Evolutionary conservation across 2,113 vertebrate genomes (phyloP), one percentile per base, ranked within the genome.

Genomic region (Halcyon senegalensis): DNA sequence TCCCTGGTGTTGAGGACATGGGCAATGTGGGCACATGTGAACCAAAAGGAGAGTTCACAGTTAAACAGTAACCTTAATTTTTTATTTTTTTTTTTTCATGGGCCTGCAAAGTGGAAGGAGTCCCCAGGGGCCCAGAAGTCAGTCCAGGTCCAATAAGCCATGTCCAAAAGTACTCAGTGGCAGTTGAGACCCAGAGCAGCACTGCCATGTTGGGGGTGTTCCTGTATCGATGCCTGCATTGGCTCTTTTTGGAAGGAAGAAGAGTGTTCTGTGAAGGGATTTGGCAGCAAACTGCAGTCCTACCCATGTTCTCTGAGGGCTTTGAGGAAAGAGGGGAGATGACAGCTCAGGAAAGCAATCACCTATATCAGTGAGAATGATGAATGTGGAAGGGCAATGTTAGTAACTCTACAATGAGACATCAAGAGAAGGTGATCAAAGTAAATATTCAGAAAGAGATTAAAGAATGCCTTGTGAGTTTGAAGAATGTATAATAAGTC

Each of bases 401-500:
- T 78, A 69, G 75, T 85, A 79, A 46, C 60, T 92, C 27, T 91
- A 85, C 72, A 93, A 30, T 64, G 37, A 91, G 60, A 53, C 17
- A 35, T 84, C 62, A 81, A 62, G 56, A 95, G 70, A 37, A 90
- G 85, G 73, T 94, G 79, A 80, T 93, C 82, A 86, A 88, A 90
- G 77, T 70, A 84, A 85, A 62, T 80, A 62, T 91, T 93, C 59
- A 0, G 67, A 76, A 75, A 63, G 79, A 78, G 74, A 86, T 80
- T 72, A 94, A 93, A 97, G 75, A 84, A 84, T 80, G 67, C n/a
- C 41, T 93, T 5, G 1, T 78, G 24, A 80, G 62, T 82, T 87
- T 93, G 69, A 91, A 87, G 91, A 95, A 83, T 50, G 5, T 63
- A 33, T 81, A 75, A 46, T 70, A 84, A 76, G 59, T 63, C 73